A percentile compares a stretch with the other conserved stretches of the same genome.
Conservation (phyloP, 2,888 invertebrate species). For the Piscicola geometra region DNA sequence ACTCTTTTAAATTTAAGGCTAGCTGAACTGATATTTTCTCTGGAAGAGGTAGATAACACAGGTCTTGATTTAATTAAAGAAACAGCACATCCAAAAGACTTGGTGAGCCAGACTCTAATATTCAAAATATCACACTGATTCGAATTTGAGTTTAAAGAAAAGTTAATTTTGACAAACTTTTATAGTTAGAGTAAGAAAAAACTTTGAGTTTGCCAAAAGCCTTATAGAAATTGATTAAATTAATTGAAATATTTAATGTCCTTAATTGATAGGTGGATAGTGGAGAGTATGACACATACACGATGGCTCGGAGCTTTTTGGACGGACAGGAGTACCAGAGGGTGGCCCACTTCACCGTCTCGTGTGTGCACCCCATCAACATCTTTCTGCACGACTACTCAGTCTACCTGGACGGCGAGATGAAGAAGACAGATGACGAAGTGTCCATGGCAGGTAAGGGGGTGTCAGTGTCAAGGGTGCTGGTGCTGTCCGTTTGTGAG, state of each 20-base stretch:
- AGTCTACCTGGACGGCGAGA: slow-evolving; percentile 80
- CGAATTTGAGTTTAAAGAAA: too few species aligned
- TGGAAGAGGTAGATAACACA: slow-evolving; percentile 62
- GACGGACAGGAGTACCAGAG: slow-evolving; percentile 83
- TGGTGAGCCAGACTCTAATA: background rate
- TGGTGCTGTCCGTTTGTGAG: background rate
- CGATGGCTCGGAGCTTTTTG: slow-evolving; percentile 79
- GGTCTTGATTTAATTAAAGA: background rate
- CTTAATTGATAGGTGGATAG: slow-evolving; percentile 24
- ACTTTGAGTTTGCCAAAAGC: background rate
- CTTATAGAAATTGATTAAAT: background rate
- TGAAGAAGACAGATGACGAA: slow-evolving; percentile 78
- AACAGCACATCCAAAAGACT: background rate
- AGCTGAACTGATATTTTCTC: slow-evolving; percentile 74
- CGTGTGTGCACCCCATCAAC: slow-evolving; percentile 61
- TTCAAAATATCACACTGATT: too few species aligned
- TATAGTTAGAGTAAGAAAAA: slow-evolving; percentile 5
- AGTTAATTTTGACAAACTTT: slow-evolving; percentile 15
- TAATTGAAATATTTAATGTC: background rate
- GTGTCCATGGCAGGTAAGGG: slow-evolving; percentile 63
- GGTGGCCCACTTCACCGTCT: slow-evolving; percentile 52
- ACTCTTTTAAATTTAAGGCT: slow-evolving; percentile 58
- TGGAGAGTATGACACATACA: slow-evolving; percentile 67
- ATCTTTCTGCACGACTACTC: slow-evolving; percentile 81
- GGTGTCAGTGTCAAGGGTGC: background rate